phyloP scores from a whole-genome alignment of 2,113 vertebrate species.

The Trochalopteron elliotii region DNA sequence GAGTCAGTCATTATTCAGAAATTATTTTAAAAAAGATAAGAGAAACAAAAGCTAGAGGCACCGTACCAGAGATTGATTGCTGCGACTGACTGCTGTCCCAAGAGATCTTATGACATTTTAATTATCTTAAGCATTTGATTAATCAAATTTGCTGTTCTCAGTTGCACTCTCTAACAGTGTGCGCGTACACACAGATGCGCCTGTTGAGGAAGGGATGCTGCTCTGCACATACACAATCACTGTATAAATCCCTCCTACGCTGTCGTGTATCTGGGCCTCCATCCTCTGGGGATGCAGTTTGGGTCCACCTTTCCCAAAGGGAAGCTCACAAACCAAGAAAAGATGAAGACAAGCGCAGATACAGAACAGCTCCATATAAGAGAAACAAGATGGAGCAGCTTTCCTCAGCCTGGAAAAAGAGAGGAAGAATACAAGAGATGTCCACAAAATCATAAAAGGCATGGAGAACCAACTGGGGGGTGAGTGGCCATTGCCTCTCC shows the following conservation, averaged over 20 bases:
- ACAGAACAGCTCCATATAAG: neutral
- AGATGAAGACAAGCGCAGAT: neutral
- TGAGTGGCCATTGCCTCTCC: neutral
- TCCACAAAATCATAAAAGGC: neutral
- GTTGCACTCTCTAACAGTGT: neutral
- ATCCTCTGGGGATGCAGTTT: neutral
- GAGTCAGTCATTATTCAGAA: neutral
- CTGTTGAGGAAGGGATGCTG: neutral
- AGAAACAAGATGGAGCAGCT: neutral
- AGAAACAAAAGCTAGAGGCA: neutral
- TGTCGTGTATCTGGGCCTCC: neutral
- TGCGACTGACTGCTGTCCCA: neutral
- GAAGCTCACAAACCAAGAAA: neutral
- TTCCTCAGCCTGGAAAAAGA: neutral
- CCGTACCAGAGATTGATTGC: accelerated
- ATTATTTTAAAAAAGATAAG: neutral
- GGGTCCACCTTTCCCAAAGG: neutral
- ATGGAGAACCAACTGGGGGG: neutral
- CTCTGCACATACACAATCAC: neutral
- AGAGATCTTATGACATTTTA: neutral
- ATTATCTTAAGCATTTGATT: neutral
- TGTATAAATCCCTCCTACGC: neutral
- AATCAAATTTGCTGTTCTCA: neutral
- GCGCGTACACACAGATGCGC: accelerated
- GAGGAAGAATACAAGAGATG: neutral